These are phyloP conservation scores for Empidonax traillii DNA, from an alignment of 2,113 vertebrate genomes.

Conservation along the genomic window DNA sequence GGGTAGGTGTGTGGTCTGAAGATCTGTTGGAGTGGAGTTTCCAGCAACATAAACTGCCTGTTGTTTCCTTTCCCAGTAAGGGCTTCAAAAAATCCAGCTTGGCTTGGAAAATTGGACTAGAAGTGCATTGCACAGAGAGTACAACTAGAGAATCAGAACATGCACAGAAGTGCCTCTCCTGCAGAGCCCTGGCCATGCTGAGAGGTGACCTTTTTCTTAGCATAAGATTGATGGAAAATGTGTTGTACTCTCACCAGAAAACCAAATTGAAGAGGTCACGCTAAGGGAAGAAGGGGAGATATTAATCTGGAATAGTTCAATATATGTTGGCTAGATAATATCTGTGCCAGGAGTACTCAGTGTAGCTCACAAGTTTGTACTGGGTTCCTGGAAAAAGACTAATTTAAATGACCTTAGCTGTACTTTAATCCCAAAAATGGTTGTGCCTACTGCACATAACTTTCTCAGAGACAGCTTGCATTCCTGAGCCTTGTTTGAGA, in stretches of 20 bases:
- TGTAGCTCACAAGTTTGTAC: not conserved
- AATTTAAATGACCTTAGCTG: not conserved
- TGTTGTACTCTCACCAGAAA: not conserved
- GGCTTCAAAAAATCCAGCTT: not conserved
- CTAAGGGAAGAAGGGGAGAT: not conserved
- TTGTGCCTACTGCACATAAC: not conserved
- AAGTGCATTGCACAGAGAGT: not conserved
- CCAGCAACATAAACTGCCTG: not conserved
- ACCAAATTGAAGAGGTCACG: not conserved
- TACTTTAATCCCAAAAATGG: conserved; percentile 49
- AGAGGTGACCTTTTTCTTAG: not conserved
- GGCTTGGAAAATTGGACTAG: not conserved
- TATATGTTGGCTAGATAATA: not conserved
- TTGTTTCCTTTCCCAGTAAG: conserved; percentile 22
- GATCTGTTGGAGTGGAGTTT: not conserved
- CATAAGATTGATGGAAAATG: not conserved
- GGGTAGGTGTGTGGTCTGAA: conserved; percentile 24
- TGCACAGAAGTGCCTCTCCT: not conserved
- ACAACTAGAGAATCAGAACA: not conserved
- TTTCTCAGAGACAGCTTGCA: not conserved
- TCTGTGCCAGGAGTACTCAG: conserved; percentile 5
- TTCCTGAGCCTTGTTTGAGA: not conserved
- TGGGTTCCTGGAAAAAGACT: conserved; percentile 8
- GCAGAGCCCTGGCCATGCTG: not conserved
- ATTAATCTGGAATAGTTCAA: not conserved